Base-by-base conservation (phyloP, 92 coral and sea anemone species). In the Phymanthus crucifer region DNA sequence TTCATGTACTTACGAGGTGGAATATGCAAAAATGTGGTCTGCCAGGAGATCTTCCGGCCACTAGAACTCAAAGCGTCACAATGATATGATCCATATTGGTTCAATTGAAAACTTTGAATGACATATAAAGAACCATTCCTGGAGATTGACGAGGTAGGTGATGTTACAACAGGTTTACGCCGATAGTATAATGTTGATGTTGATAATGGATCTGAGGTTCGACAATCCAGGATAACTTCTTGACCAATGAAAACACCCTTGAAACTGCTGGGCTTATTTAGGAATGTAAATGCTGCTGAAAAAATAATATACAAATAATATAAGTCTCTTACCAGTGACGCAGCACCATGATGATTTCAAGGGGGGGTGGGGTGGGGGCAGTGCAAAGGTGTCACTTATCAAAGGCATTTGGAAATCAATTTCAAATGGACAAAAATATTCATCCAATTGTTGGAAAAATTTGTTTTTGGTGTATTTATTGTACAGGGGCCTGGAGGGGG, bases 201-300 rank as follows among this genome's bases (percentile, higher is more conserved):
- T 16, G 84, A 70, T 29, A 26, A 46, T 18, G 77, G 77, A 54
- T 80, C 77, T 14, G 84, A 70, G 7, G 84, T 80, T 14, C 84
- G 24, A 50, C 84, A 80, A 77, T 80, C 84, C 13, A 80, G 31
- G 17, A 45, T 71, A 4, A 80, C 6, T 17, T 70, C 19, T n/a
- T 35, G 21, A 0, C 33, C 38, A 76, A 8, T 54, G 10, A 21
- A 54, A 12, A n/a, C 64, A 54, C 10, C 6, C 27, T 29, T 2
- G 31, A 14, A 21, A 9, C 0, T 54, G 26, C 7, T 4, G 2
- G 64, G 64, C 27, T n/a, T 8, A 9, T 54, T 54, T 54, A 54
- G 6, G 27, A 54, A 54, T 2, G 1, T 54, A 11, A 54, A 54
- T 54, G 64, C 64, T 24, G 10, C 64, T 54, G 64, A 19, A 24